Conservation (phyloP, 2,797 vertebrate genomes). For the Typhlichthys eigenmanni region DNA sequence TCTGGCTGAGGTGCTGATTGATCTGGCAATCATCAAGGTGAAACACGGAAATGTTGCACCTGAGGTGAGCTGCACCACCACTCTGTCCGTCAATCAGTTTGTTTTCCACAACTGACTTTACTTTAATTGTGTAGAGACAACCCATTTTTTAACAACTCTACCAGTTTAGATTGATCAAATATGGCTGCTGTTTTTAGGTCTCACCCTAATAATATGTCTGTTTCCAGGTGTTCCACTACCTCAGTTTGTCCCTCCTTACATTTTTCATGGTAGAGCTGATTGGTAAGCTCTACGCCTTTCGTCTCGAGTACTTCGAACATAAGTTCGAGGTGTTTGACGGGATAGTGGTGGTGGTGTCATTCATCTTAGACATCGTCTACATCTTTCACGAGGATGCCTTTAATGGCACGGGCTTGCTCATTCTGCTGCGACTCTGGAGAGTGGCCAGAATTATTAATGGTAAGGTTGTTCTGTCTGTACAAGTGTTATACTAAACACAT, state of each 20-base stretch:
- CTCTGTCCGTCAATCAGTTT: not conserved
- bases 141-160: not conserved
- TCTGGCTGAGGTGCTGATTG: slow-evolving; percentile 88
- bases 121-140: no score
- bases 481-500: no score
- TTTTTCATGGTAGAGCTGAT: slow-evolving; percentile 90
- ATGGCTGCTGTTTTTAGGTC: not conserved
- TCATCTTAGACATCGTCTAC: slow-evolving; percentile 85
- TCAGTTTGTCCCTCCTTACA: slow-evolving; percentile 87
- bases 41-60: slow-evolving; percentile 77
- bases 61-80: slow-evolving; percentile 70
- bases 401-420: slow-evolving; percentile 87
- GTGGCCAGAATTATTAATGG: slow-evolving; percentile 95
- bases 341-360: slow-evolving; percentile 86
- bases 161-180: not conserved
- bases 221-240: slow-evolving; percentile 88
- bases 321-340: slow-evolving; percentile 95
- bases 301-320: slow-evolving; percentile 90
- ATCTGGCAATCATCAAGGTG: slow-evolving; percentile 82
- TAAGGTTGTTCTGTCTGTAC: slow-evolving; percentile 43
- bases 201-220: not conserved
- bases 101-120: not conserved
- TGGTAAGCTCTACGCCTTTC: slow-evolving; percentile 88
- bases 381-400: slow-evolving; percentile 85
- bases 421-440: slow-evolving; percentile 93